Conservation (phyloP, 2,113 vertebrate genomes). For the Aramus guarauna region DNA sequence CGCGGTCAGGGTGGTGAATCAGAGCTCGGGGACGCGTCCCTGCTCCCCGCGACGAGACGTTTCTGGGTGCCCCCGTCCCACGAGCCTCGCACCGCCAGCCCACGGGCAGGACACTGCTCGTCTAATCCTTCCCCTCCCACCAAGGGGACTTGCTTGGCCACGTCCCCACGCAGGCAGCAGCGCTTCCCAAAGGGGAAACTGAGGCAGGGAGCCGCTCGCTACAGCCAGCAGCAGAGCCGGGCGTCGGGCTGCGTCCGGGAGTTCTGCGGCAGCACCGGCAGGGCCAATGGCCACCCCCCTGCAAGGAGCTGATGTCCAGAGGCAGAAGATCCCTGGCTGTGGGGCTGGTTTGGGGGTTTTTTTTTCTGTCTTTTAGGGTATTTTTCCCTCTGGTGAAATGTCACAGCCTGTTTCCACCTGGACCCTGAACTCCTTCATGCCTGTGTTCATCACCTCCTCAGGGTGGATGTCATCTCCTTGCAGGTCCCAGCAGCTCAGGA, state of each 20-base stretch:
- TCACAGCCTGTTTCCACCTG: not conserved
- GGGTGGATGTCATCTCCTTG: not conserved
- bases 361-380: not conserved
- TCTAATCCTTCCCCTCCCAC: not conserved
- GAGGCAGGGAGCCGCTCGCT: not conserved
- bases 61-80: fast-evolving
- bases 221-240: not conserved
- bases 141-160: not conserved
- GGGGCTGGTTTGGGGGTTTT: fast-evolving
- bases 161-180: fast-evolving
- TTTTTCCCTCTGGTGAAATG: not conserved
- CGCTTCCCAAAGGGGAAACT: not conserved
- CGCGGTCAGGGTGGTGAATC: fast-evolving
- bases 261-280: not conserved
- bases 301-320: not conserved
- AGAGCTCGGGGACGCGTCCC: not conserved
- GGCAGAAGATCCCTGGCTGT: not conserved
- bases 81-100: not conserved
- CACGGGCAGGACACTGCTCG: fast-evolving
- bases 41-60: fast-evolving
- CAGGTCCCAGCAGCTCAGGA: not conserved
- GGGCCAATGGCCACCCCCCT: not conserved
- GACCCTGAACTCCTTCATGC: not conserved
- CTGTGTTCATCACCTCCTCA: not conserved
- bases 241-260: fast-evolving